Evolutionary conservation across 2,797 vertebrate genomes (phyloP).

Genomic region (Rhodeus uyekii): DNA sequence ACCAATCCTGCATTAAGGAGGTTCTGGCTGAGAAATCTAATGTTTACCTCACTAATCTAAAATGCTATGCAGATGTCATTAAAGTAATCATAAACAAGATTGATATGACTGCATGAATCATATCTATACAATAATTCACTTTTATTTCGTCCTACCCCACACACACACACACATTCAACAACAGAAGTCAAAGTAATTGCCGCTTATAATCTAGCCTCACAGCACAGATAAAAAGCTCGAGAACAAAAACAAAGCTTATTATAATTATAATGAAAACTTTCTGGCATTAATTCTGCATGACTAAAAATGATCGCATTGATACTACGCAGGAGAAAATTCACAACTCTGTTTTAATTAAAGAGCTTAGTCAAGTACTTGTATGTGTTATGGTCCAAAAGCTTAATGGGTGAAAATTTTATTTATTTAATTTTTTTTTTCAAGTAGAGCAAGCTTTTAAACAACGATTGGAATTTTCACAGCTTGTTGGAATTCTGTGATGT

Average conservation of each 20-base stretch:
- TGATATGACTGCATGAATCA: slow-evolving; percentile 3
- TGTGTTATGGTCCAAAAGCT: slow-evolving; percentile 32
- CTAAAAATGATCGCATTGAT: slow-evolving; percentile 39
- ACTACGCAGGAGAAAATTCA: slow-evolving; percentile 13
- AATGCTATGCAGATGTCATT: slow-evolving; percentile 7
- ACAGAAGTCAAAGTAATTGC: slow-evolving; percentile 30
- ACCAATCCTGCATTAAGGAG: background rate
- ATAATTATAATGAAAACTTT: slow-evolving; percentile 32
- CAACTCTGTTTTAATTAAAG: slow-evolving; percentile 49
- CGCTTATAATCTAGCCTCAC: slow-evolving; percentile 18
- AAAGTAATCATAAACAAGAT: background rate
- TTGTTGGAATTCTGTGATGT: slow-evolving; percentile 12
- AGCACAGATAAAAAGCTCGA: slow-evolving; percentile 29
- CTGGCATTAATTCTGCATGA: slow-evolving; percentile 20
- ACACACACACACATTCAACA: background rate
- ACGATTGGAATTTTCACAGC: slow-evolving; percentile 20
- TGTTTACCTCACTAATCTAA: slow-evolving; percentile 13
- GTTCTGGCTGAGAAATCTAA: background rate
- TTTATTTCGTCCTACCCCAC: background rate
- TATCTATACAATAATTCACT: slow-evolving; percentile 18
- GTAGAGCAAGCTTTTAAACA: slow-evolving; percentile 33
- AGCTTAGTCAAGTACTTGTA: slow-evolving; percentile 27
- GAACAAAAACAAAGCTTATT: slow-evolving; percentile 27
- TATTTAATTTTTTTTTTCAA: background rate
- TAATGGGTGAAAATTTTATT: slow-evolving; percentile 9